phyloP scores from a whole-genome alignment of 53 echinoderm and acorn worm species.

The Echinarachnius parma region DNA sequence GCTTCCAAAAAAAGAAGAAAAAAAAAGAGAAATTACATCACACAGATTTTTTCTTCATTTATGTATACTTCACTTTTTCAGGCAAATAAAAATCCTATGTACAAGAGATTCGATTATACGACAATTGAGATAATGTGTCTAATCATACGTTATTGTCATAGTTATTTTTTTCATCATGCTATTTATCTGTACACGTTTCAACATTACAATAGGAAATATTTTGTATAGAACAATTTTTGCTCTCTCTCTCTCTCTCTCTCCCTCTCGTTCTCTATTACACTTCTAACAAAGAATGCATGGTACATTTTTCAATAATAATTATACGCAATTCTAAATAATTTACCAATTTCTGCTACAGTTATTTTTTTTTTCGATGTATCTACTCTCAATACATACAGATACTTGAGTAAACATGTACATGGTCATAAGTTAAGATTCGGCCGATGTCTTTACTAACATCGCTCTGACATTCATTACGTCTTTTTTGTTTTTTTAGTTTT shows the following conservation, averaged over 20 bases:
- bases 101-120: constrained; percentile 40
- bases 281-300: constrained; percentile 40
- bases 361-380: neutral
- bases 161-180: constrained; percentile 33
- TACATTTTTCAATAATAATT: constrained; percentile 39
- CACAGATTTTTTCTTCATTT: constrained; percentile 10
- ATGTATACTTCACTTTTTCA: constrained; percentile 25
- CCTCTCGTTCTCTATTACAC: too few relatives aligned
- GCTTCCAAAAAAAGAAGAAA: constrained; percentile 19
- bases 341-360: constrained; percentile 10
- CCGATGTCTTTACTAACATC: constrained; percentile 1
- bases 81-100: constrained; percentile 47
- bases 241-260: too few relatives aligned
- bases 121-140: constrained; percentile 32
- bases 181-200: constrained; percentile 48
- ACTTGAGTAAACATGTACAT: constrained; percentile 28
- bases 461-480: neutral
- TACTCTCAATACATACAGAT: too few relatives aligned
- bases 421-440: constrained; percentile 15
- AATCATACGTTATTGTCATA: constrained; percentile 39
- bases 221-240: constrained; percentile 41
- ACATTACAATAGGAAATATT: constrained; percentile 41
- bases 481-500: constrained; percentile 2
- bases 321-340: constrained; percentile 35
- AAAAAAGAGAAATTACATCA: constrained; percentile 41